phyloP scores from a whole-genome alignment of 2,113 vertebrate genomes.

The Oophaga pumilio region DNA sequence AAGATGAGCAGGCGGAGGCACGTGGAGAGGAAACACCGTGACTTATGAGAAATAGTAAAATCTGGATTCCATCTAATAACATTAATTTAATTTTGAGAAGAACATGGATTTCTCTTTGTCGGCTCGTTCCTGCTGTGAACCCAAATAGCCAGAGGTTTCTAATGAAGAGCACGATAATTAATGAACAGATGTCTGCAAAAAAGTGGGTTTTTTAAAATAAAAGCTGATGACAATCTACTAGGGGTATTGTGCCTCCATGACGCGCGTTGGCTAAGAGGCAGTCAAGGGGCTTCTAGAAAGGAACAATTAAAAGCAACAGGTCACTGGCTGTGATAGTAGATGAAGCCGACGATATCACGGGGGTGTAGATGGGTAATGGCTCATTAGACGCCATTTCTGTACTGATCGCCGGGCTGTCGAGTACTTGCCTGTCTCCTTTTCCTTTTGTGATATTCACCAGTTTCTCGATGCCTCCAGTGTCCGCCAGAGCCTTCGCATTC shows the following conservation, averaged over 20 bases:
- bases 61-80: conserved; percentile 20
- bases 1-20: background rate
- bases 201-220: too few species aligned
- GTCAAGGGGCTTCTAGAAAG: background rate
- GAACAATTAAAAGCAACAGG: conserved; percentile 37
- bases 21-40: background rate
- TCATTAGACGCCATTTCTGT: background rate
- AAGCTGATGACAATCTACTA: background rate
- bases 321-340: background rate
- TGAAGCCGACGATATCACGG: background rate
- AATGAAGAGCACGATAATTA: conserved; percentile 35
- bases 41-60: background rate
- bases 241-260: background rate
- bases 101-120: conserved; percentile 29
- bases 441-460: conserved; percentile 97
- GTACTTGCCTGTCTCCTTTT: conserved; percentile 88
- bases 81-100: conserved; percentile 43
- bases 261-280: background rate
- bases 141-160: conserved; percentile 40
- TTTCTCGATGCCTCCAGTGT: conserved; percentile 94
- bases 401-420: background rate
- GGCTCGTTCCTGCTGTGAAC: conserved; percentile 34
- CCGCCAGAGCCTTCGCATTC: conserved; percentile 94
- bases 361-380: background rate
- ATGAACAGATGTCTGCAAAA: conserved; percentile 20